A percentile compares a stretch with the other conserved stretches of the same genome.
phyloP scores from a whole-genome alignment of 2,113 vertebrate genomes.

The Ondatra zibethicus region DNA sequence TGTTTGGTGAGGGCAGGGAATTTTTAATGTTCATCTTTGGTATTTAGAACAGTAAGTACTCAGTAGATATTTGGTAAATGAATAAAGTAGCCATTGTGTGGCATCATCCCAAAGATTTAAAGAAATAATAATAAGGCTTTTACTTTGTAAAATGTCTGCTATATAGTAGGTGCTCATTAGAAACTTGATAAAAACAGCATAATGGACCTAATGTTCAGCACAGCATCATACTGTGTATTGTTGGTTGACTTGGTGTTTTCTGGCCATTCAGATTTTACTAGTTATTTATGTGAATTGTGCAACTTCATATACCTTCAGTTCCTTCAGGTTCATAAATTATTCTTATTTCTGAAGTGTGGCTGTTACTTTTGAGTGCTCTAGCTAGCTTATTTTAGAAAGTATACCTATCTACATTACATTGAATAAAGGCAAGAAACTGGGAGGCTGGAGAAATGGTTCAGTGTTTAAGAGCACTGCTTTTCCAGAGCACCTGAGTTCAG shows the following conservation, averaged over 20 bases:
- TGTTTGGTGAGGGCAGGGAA: not conserved
- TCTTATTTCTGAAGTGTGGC: constrained; percentile 35
- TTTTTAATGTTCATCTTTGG: constrained; percentile 15
- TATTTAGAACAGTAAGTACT: constrained; percentile 14
- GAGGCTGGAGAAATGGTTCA: not conserved
- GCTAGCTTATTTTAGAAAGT: constrained; percentile 23
- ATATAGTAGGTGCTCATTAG: not conserved
- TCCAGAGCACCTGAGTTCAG: not conserved
- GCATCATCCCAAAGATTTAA: not conserved
- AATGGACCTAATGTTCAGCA: not conserved
- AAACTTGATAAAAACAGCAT: not conserved
- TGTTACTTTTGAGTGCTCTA: constrained; percentile 28
- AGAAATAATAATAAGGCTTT: constrained; percentile 42
- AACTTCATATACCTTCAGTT: not conserved
- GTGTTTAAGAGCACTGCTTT: not conserved
- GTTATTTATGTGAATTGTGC: constrained; percentile 5
- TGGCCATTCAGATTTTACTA: not conserved
- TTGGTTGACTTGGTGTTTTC: not conserved
- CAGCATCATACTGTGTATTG: not conserved
- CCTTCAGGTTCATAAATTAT: constrained; percentile 22
- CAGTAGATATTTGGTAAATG: not conserved
- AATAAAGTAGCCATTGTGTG: constrained; percentile 30
- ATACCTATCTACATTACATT: not conserved
- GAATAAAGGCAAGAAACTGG: not conserved
- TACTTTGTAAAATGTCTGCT: not conserved